Conservation (phyloP, 2,113 vertebrate genomes). For the Amphiprion ocellaris region DNA sequence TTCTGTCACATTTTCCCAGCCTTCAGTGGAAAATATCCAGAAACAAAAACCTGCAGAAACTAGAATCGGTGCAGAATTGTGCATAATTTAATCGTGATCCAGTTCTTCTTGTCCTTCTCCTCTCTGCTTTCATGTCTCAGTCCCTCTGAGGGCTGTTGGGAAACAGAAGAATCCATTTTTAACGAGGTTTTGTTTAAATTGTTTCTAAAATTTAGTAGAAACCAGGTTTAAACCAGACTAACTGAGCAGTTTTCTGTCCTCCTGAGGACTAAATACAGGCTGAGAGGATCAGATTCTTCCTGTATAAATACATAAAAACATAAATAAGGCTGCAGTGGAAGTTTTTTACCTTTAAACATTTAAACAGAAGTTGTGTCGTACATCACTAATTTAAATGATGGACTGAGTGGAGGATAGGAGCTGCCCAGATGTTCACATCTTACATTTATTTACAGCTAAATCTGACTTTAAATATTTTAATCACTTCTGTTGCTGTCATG, state of each 20-base stretch:
- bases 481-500: too few species aligned
- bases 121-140: neutral
- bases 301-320: too few species aligned
- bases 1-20: neutral
- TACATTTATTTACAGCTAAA: neutral
- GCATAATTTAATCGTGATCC: slow-evolving; percentile 8
- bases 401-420: too few species aligned
- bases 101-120: neutral
- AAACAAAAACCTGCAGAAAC: neutral
- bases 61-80: neutral
- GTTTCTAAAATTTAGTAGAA: too few species aligned
- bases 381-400: slow-evolving; percentile 3
- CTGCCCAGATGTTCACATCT: neutral
- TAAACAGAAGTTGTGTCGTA: neutral
- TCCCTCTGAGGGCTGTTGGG: neutral
- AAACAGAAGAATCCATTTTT: neutral
- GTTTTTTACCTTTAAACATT: neutral
- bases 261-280: too few species aligned
- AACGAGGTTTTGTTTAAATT: neutral
- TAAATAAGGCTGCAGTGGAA: too few species aligned
- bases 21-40: neutral
- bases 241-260: too few species aligned
- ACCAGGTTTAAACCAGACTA: too few species aligned
- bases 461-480: neutral
- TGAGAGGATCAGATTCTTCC: too few species aligned